Conservation (phyloP, 1,140 invertebrate genomes). For the Lasioglossum baleicum region DNA sequence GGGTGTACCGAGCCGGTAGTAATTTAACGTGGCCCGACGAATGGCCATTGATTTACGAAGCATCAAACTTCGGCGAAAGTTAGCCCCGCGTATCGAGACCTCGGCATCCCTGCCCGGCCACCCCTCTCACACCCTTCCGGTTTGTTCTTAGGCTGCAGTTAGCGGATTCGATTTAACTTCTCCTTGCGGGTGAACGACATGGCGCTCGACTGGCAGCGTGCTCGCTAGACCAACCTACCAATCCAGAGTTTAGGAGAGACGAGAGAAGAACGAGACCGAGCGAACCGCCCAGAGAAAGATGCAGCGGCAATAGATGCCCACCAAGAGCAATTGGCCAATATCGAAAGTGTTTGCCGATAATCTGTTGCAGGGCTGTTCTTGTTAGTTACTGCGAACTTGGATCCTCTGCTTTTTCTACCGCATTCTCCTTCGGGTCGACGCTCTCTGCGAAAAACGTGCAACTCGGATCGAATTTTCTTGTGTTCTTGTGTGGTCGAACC, state of each 20-base stretch:
- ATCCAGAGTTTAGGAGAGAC: slow-evolving; percentile 28
- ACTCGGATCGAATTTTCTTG: too few species aligned
- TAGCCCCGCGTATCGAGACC: slow-evolving; percentile 61
- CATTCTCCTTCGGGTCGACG: neutral
- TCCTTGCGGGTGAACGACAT: slow-evolving; percentile 56
- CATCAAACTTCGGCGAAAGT: slow-evolving; percentile 67
- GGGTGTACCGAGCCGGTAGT: slow-evolving; percentile 51
- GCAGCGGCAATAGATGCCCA: slow-evolving; percentile 45
- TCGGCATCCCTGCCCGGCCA: slow-evolving; percentile 17
- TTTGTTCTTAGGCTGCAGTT: slow-evolving; percentile 72
- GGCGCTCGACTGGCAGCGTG: slow-evolving; percentile 52
- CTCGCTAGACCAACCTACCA: slow-evolving; percentile 1
- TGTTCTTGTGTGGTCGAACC: too few species aligned
- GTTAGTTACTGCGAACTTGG: slow-evolving; percentile 48
- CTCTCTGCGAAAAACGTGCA: too few species aligned
- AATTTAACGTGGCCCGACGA: slow-evolving; percentile 70
- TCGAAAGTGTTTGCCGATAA: slow-evolving; percentile 70
- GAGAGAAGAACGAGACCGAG: slow-evolving; percentile 19
- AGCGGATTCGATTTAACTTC: slow-evolving; percentile 76
- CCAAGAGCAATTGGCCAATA: slow-evolving; percentile 70
- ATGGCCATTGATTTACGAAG: slow-evolving; percentile 72
- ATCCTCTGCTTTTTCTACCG: slow-evolving; percentile 37
- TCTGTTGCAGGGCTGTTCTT: slow-evolving; percentile 49
- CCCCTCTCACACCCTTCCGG: slow-evolving; percentile 38
- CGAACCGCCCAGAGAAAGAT: slow-evolving; percentile 48